Conservation (phyloP, 2,113 vertebrate species). For the Cathartes aura region DNA sequence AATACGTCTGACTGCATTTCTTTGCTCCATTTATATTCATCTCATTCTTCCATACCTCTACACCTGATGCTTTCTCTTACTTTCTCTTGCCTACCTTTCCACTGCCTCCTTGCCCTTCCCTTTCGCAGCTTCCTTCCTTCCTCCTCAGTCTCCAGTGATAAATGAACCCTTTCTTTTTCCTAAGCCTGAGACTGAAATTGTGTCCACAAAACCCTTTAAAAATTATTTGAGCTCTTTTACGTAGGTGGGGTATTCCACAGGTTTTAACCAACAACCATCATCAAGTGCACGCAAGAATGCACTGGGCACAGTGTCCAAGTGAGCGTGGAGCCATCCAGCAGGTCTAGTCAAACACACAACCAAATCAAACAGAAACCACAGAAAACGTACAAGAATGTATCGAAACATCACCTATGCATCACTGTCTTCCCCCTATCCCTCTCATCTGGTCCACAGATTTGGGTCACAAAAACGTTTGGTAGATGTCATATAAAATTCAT, state of each 20-base stretch:
- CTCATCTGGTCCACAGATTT: not conserved
- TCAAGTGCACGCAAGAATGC: not conserved
- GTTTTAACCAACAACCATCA: not conserved
- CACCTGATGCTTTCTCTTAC: not conserved
- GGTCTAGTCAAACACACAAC: not conserved
- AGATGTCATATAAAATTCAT: not conserved
- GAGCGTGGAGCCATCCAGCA: not conserved
- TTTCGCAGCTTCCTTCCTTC: not conserved
- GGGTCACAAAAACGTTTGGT: not conserved
- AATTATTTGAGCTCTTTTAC: not conserved
- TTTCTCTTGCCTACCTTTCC: not conserved
- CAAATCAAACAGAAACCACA: not conserved
- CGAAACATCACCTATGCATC: not conserved
- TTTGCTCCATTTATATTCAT: not conserved
- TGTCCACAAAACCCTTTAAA: not conserved
- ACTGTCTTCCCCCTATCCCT: fast-evolving
- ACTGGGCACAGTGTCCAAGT: not conserved
- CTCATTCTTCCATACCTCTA: not conserved
- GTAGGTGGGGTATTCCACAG: not conserved
- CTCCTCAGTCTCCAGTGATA: not conserved
- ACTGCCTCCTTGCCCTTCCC: not conserved
- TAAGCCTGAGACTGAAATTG: fast-evolving
- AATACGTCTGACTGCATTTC: not conserved
- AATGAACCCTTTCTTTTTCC: not conserved
- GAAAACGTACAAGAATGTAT: not conserved